These are phyloP conservation scores for Palythoa grandis DNA, from an alignment of 92 coral and sea anemone genomes.

Conservation along the genomic window DNA sequence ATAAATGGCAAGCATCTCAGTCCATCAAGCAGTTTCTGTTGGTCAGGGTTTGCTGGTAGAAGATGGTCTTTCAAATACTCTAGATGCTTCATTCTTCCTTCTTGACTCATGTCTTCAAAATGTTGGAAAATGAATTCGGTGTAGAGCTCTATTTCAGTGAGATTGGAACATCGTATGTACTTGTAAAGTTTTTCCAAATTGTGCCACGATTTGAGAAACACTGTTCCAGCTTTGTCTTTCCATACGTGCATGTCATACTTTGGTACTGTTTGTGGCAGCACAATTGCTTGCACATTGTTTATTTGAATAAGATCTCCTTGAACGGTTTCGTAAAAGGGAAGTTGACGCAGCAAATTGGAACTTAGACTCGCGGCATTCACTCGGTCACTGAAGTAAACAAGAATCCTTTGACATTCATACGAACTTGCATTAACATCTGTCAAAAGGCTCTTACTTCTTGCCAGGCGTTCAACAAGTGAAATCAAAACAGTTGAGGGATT, in stretches of 20 bases:
- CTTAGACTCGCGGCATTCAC: not conserved
- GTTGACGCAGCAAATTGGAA: slow-evolving; percentile 10
- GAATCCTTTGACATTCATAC: not conserved
- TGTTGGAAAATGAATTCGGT: slow-evolving; percentile 61
- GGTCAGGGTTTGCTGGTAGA: no score
- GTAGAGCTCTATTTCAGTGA: slow-evolving; percentile 57
- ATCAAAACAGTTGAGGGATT: slow-evolving; percentile 54
- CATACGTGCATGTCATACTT: slow-evolving; percentile 55
- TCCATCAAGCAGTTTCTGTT: not conserved
- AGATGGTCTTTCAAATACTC: slow-evolving; percentile 32
- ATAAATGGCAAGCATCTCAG: slow-evolving; percentile 39
- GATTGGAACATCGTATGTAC: slow-evolving; percentile 46
- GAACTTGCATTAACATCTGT: not conserved
- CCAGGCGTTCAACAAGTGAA: slow-evolving; percentile 50
- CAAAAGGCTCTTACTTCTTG: not conserved
- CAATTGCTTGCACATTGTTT: slow-evolving; percentile 21
- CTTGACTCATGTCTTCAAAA: slow-evolving; percentile 45
- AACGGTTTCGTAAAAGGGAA: slow-evolving; percentile 64
- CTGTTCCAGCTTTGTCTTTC: slow-evolving; percentile 38
- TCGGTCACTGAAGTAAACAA: slow-evolving; percentile 52
- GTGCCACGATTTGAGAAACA: slow-evolving; percentile 42
- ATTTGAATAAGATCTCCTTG: slow-evolving; percentile 49
- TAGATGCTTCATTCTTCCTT: slow-evolving; percentile 60
- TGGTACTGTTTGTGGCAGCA: slow-evolving; percentile 49
- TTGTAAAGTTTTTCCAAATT: slow-evolving; percentile 38